Evolutionary conservation across 2,888 invertebrate species (phyloP), one percentile per base, ranked within the genome.

Genomic region (Pollenia angustigena): DNA sequence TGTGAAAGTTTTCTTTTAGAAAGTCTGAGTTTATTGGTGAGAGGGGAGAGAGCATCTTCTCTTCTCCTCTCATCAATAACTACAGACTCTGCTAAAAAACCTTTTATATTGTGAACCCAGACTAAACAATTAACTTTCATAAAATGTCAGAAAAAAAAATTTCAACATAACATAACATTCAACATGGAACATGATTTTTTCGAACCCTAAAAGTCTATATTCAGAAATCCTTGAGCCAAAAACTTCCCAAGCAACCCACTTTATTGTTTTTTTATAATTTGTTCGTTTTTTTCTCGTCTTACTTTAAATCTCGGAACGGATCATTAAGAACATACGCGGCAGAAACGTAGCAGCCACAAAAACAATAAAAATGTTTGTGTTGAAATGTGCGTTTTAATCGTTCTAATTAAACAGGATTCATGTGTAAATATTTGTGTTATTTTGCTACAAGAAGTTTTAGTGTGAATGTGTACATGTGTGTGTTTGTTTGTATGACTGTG

Each of bases 351-450:
- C 16, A 48, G 46, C 14, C 58, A 40, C 44, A 71, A 56, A 10
- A 60, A 18, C 42, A 66, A 72, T 46, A 46, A 16, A 56, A 18
- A 32, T 81, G 58, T 46, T 46, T 56, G 58, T 46, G 52, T 56
- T 60, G 40, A 60, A 71, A 80, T 85, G 76, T 81, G 58, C 50
- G 72, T 60, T 78, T 81, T 72, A 81, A 71, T 78, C 40, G 60
- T 68, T 72, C 81, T 78, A 85, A 85, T 85, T 81, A 85, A 81
- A 32, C 66, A 58, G 66, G 66, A 72, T 81, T 81, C 72, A 66
- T 76, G 76, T 72, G 66, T 58, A 85, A 81, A 81, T 66, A 85
- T 81, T 85, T 85, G 69, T 50, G 58, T 68, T 16, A 60, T 23
- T 52, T 66, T 64, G 46, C 4, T 60, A 48, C 42, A 32, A 14